phyloP scores from a whole-genome alignment of 2,888 invertebrate genomes.

The Mythimna albipuncta region DNA sequence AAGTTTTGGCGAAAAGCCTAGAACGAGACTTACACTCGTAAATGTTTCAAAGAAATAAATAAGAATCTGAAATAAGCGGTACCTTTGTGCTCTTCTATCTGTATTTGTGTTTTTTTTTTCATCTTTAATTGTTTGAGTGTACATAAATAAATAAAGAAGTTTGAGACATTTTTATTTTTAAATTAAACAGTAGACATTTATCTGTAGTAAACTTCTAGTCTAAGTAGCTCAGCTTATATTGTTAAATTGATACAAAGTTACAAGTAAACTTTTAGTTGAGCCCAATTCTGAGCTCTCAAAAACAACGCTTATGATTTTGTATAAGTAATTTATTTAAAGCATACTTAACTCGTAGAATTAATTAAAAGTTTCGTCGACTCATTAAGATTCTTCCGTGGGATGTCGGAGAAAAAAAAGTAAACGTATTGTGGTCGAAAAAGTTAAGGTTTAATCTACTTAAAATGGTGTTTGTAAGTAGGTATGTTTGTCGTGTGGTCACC shows the following conservation, averaged over 20 bases:
- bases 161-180: background rate
- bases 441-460: constrained; percentile 65
- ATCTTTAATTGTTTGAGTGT: too few relatives aligned
- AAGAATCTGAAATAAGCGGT: too few relatives aligned
- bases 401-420: constrained; percentile 62
- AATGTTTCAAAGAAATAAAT: too few relatives aligned
- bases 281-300: constrained; percentile 16
- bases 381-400: constrained; percentile 77
- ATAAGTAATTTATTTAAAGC: constrained; percentile 74
- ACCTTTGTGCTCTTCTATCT: too few relatives aligned
- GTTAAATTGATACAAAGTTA: constrained; percentile 44
- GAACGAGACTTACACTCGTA: background rate
- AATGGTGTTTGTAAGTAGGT: constrained; percentile 54
- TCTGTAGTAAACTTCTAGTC: constrained; percentile 7
- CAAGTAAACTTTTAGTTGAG: constrained; percentile 14
- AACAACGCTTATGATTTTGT: constrained; percentile 52
- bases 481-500: constrained; percentile 27
- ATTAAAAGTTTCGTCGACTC: constrained; percentile 83
- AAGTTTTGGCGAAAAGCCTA: background rate
- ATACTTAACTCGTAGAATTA: constrained; percentile 80
- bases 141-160: background rate
- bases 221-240: constrained; percentile 21
- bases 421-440: constrained; percentile 60
- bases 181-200: constrained; percentile 1
- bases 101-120: too few relatives aligned